Conservation (phyloP, 2,113 vertebrate species). For the Malurus melanocephalus region DNA sequence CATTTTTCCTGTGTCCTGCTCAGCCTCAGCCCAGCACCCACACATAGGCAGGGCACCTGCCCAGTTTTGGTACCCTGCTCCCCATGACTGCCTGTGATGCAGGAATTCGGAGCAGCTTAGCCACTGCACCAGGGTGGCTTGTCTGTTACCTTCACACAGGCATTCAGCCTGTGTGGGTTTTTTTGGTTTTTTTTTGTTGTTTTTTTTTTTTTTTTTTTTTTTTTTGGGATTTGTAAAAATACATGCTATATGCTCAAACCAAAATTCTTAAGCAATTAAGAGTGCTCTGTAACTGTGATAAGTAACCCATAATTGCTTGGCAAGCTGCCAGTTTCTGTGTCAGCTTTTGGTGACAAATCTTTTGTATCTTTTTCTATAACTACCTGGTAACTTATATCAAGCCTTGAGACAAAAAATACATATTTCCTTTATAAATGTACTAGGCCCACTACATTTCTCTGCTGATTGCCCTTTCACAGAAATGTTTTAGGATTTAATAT, state of each 20-base stretch:
- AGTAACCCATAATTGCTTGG: background rate
- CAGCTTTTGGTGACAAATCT: background rate
- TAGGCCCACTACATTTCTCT: background rate
- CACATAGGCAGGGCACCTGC: accelerated
- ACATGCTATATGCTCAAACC: accelerated
- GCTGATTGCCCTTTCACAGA: background rate
- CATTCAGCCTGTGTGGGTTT: background rate
- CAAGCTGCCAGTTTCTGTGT: background rate
- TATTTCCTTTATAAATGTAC: background rate
- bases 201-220: background rate
- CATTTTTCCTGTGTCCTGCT: background rate
- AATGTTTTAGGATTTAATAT: background rate
- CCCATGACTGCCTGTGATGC: background rate
- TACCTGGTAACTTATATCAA: background rate
- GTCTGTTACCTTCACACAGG: background rate
- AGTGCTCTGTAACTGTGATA: background rate
- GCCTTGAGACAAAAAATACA: background rate
- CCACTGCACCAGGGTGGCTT: background rate
- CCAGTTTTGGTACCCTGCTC: background rate
- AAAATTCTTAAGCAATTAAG: background rate
- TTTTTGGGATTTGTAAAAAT: background rate
- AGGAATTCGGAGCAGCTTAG: background rate
- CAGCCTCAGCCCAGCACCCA: background rate
- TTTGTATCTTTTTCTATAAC: background rate
- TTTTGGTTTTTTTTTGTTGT: background rate